Conservation (phyloP, 2,113 vertebrate genomes). For the Chauna torquata region DNA sequence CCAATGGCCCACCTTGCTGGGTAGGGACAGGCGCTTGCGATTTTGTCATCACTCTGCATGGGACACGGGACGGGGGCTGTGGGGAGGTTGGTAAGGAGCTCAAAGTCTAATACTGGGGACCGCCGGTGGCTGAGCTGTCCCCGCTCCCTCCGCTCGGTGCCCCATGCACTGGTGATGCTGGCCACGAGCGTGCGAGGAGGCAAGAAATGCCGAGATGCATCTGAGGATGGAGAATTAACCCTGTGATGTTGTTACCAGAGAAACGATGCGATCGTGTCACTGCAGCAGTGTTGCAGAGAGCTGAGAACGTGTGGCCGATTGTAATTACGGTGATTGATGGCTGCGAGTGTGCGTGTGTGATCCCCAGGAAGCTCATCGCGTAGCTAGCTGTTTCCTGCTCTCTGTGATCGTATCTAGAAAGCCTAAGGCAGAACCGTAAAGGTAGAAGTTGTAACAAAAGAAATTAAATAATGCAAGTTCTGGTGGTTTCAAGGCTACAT, state of each 20-base stretch:
- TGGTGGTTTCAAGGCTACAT: constrained; percentile 29
- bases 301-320: not conserved
- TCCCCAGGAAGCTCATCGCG: constrained; percentile 57
- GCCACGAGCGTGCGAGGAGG: not conserved
- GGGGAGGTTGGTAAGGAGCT: not conserved
- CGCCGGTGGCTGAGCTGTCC: not conserved
- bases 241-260: not conserved
- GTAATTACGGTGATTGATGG: constrained; percentile 59
- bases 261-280: not conserved
- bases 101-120: not conserved
- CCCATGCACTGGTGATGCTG: not conserved
- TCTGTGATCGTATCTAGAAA: constrained; percentile 50
- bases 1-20: not conserved
- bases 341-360: not conserved
- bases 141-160: fast-evolving
- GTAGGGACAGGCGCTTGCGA: not conserved
- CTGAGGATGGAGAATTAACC: not conserved
- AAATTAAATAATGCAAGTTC: constrained; percentile 7
- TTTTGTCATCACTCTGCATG: not conserved
- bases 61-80: not conserved
- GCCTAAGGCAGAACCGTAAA: constrained; percentile 49
- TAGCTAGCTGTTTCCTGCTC: constrained; percentile 36
- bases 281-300: not conserved
- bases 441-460: constrained; percentile 46
- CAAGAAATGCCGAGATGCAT: not conserved